phyloP scores from a whole-genome alignment of 2,888 invertebrate genomes.

The Idaea straminata region DNA sequence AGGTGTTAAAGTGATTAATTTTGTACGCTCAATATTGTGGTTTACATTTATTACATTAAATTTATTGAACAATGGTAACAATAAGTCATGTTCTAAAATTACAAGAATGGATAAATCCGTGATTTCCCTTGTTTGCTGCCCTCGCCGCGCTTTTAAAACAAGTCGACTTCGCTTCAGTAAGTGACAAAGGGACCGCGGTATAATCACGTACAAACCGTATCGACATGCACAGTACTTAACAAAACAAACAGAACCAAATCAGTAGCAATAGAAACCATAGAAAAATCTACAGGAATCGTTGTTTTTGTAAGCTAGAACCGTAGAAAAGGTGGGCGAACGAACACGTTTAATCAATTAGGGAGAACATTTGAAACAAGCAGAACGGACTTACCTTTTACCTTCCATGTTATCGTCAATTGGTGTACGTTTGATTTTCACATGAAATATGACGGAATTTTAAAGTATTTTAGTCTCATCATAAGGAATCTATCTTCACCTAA shows the following conservation, averaged over 20 bases:
- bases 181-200: slow-evolving; percentile 63
- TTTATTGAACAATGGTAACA: background rate
- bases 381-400: background rate
- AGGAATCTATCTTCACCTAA: background rate
- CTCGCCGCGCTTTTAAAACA: slow-evolving; percentile 33
- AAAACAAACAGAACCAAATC: slow-evolving; percentile 65
- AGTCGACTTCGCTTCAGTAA: slow-evolving; percentile 42
- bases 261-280: slow-evolving; percentile 60
- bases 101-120: slow-evolving; percentile 21
- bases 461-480: background rate
- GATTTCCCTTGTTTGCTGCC: slow-evolving; percentile 24
- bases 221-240: slow-evolving; percentile 62
- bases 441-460: background rate
- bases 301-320: slow-evolving; percentile 57
- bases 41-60: slow-evolving; percentile 1
- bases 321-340: slow-evolving; percentile 39
- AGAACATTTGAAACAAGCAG: slow-evolving; percentile 34
- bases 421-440: background rate
- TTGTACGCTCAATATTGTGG: slow-evolving; percentile 5
- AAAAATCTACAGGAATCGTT: slow-evolving; percentile 43
- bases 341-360: slow-evolving; percentile 71
- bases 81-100: background rate
- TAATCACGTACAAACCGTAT: slow-evolving; percentile 56
- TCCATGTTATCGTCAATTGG: background rate
- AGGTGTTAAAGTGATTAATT: slow-evolving; percentile 15